Evolutionary conservation across 2,888 invertebrate genomes (phyloP).

Genomic region (Ormyrus thymus): DNA sequence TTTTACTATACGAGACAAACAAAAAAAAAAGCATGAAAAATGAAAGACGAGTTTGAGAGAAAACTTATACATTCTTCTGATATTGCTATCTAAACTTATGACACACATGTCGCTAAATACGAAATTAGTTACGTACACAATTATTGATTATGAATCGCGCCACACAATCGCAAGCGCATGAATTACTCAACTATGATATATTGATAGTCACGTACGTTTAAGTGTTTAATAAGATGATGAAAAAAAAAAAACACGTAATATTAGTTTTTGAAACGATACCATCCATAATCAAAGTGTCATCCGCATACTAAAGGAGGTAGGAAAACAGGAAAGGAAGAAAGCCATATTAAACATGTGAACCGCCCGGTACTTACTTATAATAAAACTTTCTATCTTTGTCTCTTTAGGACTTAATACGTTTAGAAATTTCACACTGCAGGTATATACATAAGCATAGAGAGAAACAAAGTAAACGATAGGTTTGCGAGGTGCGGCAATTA

Average conservation of each 20-base stretch:
- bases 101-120: slow-evolving; percentile 48
- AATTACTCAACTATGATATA: slow-evolving; percentile 43
- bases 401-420: slow-evolving; percentile 38
- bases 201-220: slow-evolving; percentile 35
- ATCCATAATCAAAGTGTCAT: slow-evolving; percentile 40
- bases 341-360: slow-evolving; percentile 28
- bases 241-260: slow-evolving; percentile 25
- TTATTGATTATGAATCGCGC: slow-evolving; percentile 39
- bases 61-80: slow-evolving; percentile 53
- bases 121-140: slow-evolving; percentile 42
- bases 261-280: slow-evolving; percentile 40
- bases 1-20: slow-evolving; percentile 45
- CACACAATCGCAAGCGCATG: slow-evolving; percentile 45
- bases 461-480: slow-evolving; percentile 6
- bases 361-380: slow-evolving; percentile 45
- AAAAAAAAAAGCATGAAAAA: slow-evolving; percentile 1
- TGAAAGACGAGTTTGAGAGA: slow-evolving; percentile 35
- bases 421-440: slow-evolving; percentile 41
- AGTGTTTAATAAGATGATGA: slow-evolving; percentile 38
- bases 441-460: slow-evolving; percentile 23
- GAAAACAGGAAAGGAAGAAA: slow-evolving; percentile 11
- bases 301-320: slow-evolving; percentile 5
- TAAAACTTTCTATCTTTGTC: slow-evolving; percentile 52
- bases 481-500: slow-evolving; percentile 20
- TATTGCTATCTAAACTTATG: slow-evolving; percentile 44